Evolutionary conservation across 2,888 invertebrate species (phyloP).

Genomic region (Catocala fraxini): DNA sequence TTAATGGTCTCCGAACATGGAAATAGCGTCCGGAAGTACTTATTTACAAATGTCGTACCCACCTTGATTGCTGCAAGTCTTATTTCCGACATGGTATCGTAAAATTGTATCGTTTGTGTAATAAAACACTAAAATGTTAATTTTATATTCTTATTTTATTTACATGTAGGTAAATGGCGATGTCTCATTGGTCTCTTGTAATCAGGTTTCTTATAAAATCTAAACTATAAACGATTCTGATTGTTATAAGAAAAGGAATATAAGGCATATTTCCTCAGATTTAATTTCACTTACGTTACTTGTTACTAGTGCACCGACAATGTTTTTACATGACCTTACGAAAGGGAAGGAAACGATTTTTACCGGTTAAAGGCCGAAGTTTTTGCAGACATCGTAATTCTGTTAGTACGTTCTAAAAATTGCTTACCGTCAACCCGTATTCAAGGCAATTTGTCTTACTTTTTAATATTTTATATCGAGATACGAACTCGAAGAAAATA

Average conservation of each 20-base stretch:
- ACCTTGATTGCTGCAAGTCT: conserved; percentile 51
- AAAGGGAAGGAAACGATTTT: conserved; percentile 70
- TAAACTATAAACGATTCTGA: background rate
- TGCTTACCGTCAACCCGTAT: conserved; percentile 18
- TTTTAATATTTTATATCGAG: no score
- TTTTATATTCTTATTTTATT: background rate
- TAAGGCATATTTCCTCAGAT: background rate
- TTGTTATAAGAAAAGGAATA: background rate
- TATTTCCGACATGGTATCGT: conserved; percentile 39
- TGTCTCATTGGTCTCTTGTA: no score
- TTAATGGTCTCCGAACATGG: conserved; percentile 69
- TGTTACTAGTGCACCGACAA: conserved; percentile 16
- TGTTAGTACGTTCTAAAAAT: conserved; percentile 18
- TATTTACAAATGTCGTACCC: conserved; percentile 59
- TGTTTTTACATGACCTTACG: conserved; percentile 17
- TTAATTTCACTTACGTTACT: conserved; percentile 1
- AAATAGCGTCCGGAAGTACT: conserved; percentile 64
- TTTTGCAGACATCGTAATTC: conserved; percentile 38
- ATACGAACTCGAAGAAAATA: no score
- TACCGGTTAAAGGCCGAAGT: conserved; percentile 50
- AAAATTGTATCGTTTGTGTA: conserved; percentile 13
- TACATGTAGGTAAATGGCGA: no score
- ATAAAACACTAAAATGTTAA: background rate
- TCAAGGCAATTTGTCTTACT: background rate
- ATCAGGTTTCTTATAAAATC: no score